Conservation (phyloP, 2,113 vertebrate species). For the Scytalopus superciliaris region DNA sequence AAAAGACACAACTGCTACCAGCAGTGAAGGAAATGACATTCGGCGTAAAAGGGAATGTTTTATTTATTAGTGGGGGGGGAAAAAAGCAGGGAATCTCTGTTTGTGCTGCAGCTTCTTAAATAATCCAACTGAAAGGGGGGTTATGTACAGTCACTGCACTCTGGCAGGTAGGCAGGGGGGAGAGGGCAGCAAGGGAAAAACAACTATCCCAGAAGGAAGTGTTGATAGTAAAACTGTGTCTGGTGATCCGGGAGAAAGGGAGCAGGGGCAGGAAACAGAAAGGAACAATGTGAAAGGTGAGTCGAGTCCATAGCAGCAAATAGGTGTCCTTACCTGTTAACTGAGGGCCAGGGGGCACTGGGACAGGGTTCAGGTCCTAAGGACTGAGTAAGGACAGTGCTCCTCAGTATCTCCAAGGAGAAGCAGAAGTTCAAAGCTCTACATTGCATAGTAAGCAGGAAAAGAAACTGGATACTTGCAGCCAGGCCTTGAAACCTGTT, state of each 20-base stretch:
- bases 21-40: background rate
- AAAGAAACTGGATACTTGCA: slow-evolving; percentile 17
- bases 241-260: background rate
- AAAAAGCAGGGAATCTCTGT: background rate
- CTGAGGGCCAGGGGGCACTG: background rate
- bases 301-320: slow-evolving; percentile 53
- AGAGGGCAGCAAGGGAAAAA: background rate
- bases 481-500: background rate
- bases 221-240: background rate
- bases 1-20: background rate
- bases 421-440: slow-evolving; percentile 37
- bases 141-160: background rate
- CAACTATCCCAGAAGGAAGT: background rate
- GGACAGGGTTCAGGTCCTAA: background rate
- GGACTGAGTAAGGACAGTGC: background rate
- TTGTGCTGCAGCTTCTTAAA: background rate
- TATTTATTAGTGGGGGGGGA: background rate
- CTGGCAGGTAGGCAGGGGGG: background rate
- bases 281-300: background rate
- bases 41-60: background rate
- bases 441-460: slow-evolving; percentile 61
- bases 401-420: background rate
- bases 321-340: slow-evolving; percentile 37
- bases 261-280: background rate
- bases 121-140: background rate